These are phyloP conservation scores for Liparis tanakae DNA, from an alignment of 2,797 vertebrate genomes.

Conservation along the genomic window DNA sequence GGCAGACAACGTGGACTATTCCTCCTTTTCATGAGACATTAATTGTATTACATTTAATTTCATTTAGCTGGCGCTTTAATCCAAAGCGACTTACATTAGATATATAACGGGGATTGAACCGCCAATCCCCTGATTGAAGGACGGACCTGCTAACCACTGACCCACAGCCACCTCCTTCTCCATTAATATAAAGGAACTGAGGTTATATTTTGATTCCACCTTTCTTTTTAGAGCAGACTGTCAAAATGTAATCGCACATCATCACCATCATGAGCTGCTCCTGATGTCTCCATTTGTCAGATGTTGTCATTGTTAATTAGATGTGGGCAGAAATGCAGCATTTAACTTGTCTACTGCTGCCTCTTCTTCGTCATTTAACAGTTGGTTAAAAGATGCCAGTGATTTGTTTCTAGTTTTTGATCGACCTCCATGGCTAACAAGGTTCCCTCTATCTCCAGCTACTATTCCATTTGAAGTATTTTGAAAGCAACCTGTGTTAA, in stretches of 20 bases:
- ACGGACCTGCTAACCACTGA: no score
- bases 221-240: conserved; percentile 18
- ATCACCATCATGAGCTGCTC: conserved; percentile 49
- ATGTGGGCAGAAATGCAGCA: conserved; percentile 25
- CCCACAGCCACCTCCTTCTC: no score
- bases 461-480: neutral
- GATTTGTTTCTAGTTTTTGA: neutral
- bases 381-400: neutral
- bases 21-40: neutral
- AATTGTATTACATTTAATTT: neutral
- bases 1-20: neutral
- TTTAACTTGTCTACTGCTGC: neutral
- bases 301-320: conserved; percentile 65
- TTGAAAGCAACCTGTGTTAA: neutral
- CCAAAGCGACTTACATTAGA: no score
- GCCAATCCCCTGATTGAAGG: no score
- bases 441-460: neutral
- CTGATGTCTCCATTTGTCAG: conserved; percentile 66
- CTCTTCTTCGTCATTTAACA: no score
- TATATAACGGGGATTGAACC: no score
- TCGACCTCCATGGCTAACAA: neutral
- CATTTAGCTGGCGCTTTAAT: no score
- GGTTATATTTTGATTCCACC: conserved; percentile 6
- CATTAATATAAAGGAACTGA: neutral
- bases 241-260: conserved; percentile 34